Percentiles rank a stretch among this genome's conserved stretches.
Evolutionary conservation across 2,888 invertebrate species (phyloP).

Genomic region (Drosophila sordidula): DNA sequence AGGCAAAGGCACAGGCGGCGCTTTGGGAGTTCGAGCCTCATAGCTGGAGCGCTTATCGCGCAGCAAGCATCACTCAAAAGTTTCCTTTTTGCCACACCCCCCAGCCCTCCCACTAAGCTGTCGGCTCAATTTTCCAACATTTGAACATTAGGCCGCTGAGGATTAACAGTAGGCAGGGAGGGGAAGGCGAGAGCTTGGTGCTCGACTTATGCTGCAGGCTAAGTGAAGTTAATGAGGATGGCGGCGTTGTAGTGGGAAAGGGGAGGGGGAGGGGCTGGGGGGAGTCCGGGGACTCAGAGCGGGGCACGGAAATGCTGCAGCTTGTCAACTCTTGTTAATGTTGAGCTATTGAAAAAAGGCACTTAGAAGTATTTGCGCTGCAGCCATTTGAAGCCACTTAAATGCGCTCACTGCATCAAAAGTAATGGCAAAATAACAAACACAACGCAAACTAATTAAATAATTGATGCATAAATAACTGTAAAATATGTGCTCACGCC

Average conservation of each 20-base stretch:
- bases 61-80: slow-evolving; percentile 79
- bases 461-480: slow-evolving; percentile 49
- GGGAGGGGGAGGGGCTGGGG: not conserved
- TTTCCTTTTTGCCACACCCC: slow-evolving; percentile 43
- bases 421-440: slow-evolving; percentile 21
- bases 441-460: slow-evolving; percentile 38
- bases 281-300: not conserved
- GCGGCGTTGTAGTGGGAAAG: slow-evolving; percentile 4
- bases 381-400: slow-evolving; percentile 44
- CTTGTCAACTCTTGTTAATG: slow-evolving; percentile 55
- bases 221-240: slow-evolving; percentile 66
- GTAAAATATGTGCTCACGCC: slow-evolving; percentile 27
- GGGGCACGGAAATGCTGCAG: slow-evolving; percentile 43
- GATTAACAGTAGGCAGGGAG: slow-evolving; percentile 68
- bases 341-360: slow-evolving; percentile 29
- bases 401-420: slow-evolving; percentile 39
- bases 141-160: slow-evolving; percentile 82
- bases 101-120: slow-evolving; percentile 37
- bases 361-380: slow-evolving; percentile 38
- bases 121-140: slow-evolving; percentile 82
- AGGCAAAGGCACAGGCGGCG: slow-evolving; percentile 47
- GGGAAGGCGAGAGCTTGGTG: not conserved
- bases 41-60: slow-evolving; percentile 71
- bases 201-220: slow-evolving; percentile 60
- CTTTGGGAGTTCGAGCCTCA: slow-evolving; percentile 49